These are phyloP conservation scores for Drosophila hawaiiensis DNA, from an alignment of 2,888 invertebrate genomes.

Conservation along the genomic window DNA sequence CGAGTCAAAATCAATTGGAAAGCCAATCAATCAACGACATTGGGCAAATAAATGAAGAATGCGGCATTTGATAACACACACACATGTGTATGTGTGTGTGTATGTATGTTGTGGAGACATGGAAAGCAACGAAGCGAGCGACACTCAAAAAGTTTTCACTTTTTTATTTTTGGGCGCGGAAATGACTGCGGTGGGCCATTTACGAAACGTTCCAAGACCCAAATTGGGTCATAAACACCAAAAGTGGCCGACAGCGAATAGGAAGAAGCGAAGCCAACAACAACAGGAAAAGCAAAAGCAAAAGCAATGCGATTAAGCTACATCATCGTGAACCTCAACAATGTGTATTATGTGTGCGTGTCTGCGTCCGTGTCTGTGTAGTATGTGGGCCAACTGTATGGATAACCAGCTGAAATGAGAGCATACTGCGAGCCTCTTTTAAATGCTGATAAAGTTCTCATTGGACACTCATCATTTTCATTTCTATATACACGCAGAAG, in stretches of 20 bases:
- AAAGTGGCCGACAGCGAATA: slow-evolving; percentile 58
- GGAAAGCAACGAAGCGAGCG: slow-evolving; percentile 28
- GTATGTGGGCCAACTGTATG: slow-evolving; percentile 52
- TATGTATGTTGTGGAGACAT: slow-evolving; percentile 6
- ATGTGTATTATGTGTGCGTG: slow-evolving; percentile 2
- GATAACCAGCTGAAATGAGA: slow-evolving; percentile 49
- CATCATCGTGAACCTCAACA: slow-evolving; percentile 49
- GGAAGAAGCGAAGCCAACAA: slow-evolving; percentile 46
- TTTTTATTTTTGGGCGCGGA: slow-evolving; percentile 76
- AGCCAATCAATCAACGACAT: slow-evolving; percentile 68
- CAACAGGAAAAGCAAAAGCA: slow-evolving; percentile 22
- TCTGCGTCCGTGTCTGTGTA: slow-evolving; percentile 10
- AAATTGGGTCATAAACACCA: slow-evolving; percentile 75
- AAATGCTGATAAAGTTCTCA: slow-evolving; percentile 63
- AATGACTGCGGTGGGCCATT: slow-evolving; percentile 60
- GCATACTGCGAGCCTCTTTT: slow-evolving; percentile 41
- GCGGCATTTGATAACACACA: slow-evolving; percentile 61
- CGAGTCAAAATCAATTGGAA: slow-evolving; percentile 43
- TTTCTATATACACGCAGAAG: slow-evolving; percentile 21
- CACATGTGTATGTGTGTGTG: slow-evolving; percentile 2
- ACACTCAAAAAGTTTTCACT: slow-evolving; percentile 66
- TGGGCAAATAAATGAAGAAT: slow-evolving; percentile 73
- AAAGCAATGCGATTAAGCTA: slow-evolving; percentile 51
- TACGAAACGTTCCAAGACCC: slow-evolving; percentile 54
- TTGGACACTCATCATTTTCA: slow-evolving; percentile 58